phyloP scores from a whole-genome alignment of 2,888 invertebrate species.

The Phalera bucephala region DNA sequence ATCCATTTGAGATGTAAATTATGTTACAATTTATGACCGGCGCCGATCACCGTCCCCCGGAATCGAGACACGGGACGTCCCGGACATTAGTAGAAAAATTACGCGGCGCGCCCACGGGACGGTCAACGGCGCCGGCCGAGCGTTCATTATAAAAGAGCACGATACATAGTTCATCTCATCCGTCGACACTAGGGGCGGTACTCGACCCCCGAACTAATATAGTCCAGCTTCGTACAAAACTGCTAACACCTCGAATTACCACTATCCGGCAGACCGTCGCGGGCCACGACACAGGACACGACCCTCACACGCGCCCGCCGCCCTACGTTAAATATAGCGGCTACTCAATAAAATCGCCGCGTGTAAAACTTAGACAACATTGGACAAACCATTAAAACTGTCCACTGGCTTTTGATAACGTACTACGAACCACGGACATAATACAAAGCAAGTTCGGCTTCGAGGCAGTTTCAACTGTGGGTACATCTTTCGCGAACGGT shows the following conservation, averaged over 20 bases:
- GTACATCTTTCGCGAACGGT: slow-evolving; percentile 26
- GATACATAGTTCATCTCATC: slow-evolving; percentile 47
- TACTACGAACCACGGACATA: slow-evolving; percentile 31
- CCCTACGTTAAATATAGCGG: slow-evolving; percentile 66
- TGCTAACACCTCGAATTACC: slow-evolving; percentile 53
- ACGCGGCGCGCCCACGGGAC: slow-evolving; percentile 15
- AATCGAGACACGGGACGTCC: slow-evolving; percentile 14
- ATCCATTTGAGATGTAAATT: slow-evolving; percentile 67
- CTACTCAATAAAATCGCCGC: slow-evolving; percentile 80
- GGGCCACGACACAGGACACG: slow-evolving; percentile 22
- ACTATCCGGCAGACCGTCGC: slow-evolving; percentile 38
- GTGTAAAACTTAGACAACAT: slow-evolving; percentile 65
- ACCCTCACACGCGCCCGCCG: slow-evolving; percentile 37
- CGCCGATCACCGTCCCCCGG: slow-evolving; percentile 20
- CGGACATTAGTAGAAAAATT: slow-evolving; percentile 18
- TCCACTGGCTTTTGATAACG: slow-evolving; percentile 48
- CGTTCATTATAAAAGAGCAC: slow-evolving; percentile 42
- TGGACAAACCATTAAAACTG: slow-evolving; percentile 65
- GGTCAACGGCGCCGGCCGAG: slow-evolving; percentile 21
- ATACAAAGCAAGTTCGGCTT: slow-evolving; percentile 26
- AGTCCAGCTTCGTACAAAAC: slow-evolving; percentile 50
- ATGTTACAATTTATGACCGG: slow-evolving; percentile 54
- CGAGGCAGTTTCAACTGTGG: slow-evolving; percentile 19
- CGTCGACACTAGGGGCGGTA: slow-evolving; percentile 43
- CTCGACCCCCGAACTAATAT: slow-evolving; percentile 37